Base-by-base conservation (phyloP, 1,140 invertebrate species). In the Carposina sasakii region DNA sequence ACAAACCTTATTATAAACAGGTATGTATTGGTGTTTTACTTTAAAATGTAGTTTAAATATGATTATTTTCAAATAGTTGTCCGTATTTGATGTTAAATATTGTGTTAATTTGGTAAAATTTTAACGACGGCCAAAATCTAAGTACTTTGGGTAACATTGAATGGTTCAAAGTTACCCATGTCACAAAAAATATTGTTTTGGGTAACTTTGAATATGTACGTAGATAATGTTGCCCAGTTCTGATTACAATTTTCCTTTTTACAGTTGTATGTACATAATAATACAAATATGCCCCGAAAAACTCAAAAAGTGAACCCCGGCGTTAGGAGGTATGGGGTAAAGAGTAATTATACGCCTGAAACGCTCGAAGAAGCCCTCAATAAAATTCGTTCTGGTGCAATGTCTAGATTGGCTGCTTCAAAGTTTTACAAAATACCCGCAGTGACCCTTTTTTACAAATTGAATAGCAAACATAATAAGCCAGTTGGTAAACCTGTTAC, bases 401-500 rank as follows among this genome's bases (percentile, higher is more conserved):
- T 28, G 24, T 28, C 24, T 28, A 6, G 24, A 28, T 12, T 28
- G 12, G 6, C 6, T 6, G 24, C 24, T 28, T 28, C 24, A 12
- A 28, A 28, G 24, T 28, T 6, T 28, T 28, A 28, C 24, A 28
- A 28, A 12, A 28, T 28, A 28, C 24, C 24, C 12, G 6, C 24
- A 28, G 24, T 28, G 12, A 28, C 24, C 6, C 8, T 12, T 9
- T 28, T 28, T 28, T 6, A 28, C 12, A 28, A 28, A 28, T 28
- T 28, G 12, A 28, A 28, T 6, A 12, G 12, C 6, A 28, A 28
- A 15, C 19, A 55, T 42, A 50, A 28, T 16, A 48, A 55, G 46
- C 16, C 47, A 15, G 48, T 56, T 3, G 48, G 53, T 17, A 21
- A 33, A 17, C 53, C 48, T 23, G 46, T 34, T 30, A 30, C 23